phyloP scores from a whole-genome alignment of 1,140 invertebrate genomes.

The Drusus annulatus region DNA sequence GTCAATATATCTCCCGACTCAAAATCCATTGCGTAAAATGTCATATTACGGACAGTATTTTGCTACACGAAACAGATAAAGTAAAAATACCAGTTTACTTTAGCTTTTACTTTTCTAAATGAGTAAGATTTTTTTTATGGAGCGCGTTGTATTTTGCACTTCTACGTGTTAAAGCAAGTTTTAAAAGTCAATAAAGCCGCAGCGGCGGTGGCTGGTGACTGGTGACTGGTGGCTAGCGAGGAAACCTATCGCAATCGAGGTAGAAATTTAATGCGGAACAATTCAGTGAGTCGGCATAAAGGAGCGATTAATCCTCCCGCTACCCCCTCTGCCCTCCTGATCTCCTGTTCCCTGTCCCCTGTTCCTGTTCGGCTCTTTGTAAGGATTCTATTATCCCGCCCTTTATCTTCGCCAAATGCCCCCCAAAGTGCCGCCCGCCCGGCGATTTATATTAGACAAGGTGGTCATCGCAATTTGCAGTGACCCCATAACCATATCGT shows the following conservation, averaged over 20 bases:
- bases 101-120: too few species aligned
- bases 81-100: too few species aligned
- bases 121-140: too few species aligned
- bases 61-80: too few species aligned
- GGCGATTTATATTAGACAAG: too few species aligned
- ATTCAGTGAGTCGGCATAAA: conserved; percentile 37
- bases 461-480: too few species aligned
- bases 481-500: too few species aligned
- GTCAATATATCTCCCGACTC: too few species aligned
- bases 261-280: conserved; percentile 24
- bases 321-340: neutral
- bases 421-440: neutral
- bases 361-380: conserved; percentile 11
- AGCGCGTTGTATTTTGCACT: too few species aligned
- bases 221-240: neutral
- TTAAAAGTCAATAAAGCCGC: neutral
- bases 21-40: too few species aligned
- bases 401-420: conserved; percentile 32
- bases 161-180: too few species aligned
- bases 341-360: neutral
- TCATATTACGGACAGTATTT: too few species aligned
- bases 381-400: conserved; percentile 28
- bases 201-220: neutral
- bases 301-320: conserved; percentile 16
- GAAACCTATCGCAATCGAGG: neutral